These are phyloP conservation scores for Pachyrhynchus sulphureomaculatus DNA, from an alignment of 1,140 invertebrate genomes.

Conservation along the genomic window DNA sequence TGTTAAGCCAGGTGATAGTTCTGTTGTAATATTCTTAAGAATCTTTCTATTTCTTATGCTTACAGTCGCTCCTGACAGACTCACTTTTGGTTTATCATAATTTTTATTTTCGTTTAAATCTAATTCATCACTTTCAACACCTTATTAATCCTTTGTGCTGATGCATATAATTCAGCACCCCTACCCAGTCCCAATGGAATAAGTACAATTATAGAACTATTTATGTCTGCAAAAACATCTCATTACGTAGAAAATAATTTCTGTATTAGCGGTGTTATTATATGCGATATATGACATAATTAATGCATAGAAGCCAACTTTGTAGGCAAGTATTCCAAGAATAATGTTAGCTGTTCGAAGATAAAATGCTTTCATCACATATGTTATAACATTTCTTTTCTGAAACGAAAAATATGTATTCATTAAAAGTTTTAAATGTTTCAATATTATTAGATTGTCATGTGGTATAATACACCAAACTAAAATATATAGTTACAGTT, in stretches of 20 bases:
- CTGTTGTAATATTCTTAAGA: constrained; percentile 49
- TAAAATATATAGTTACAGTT: no score
- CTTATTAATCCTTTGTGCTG: constrained; percentile 35
- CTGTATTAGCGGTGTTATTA: constrained; percentile 66
- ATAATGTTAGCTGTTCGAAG: constrained; percentile 30
- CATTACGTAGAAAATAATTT: constrained; percentile 74
- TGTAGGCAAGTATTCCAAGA: constrained; percentile 60
- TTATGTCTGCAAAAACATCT: constrained; percentile 73
- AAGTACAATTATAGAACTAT: constrained; percentile 70
- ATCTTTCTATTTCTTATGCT: constrained; percentile 49
- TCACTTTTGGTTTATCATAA: constrained; percentile 20
- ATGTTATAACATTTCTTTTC: constrained; percentile 37
- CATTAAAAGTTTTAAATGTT: no score
- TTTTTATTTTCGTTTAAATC: constrained; percentile 2
- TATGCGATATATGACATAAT: constrained; percentile 73
- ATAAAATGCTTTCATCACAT: constrained; percentile 33
- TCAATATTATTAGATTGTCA: no score
- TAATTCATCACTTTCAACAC: constrained; percentile 37
- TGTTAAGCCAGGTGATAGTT: constrained; percentile 58
- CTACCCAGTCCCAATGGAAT: constrained; percentile 71
- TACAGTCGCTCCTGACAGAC: constrained; percentile 37
- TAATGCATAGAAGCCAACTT: constrained; percentile 51
- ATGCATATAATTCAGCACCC: constrained; percentile 53
- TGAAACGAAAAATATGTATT: constrained; percentile 17
- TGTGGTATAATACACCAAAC: no score